Conservation (phyloP, 2,113 vertebrate species). For the Corythornis vintsioides region DNA sequence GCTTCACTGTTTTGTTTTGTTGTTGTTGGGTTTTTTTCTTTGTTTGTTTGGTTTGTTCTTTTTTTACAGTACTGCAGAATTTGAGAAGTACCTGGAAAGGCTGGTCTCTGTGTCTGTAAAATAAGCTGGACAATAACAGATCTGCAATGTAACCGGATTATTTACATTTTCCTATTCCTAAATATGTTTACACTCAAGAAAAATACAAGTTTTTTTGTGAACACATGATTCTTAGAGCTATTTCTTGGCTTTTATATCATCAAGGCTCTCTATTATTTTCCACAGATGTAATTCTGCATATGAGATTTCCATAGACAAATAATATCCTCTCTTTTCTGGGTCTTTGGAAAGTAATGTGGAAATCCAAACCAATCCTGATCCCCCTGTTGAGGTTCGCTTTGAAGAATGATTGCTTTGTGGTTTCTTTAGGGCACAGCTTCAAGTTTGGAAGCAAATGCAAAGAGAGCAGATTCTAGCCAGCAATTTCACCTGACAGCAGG, state of each 20-base stretch:
- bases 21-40: too few species aligned
- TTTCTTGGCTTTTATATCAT: constrained; percentile 3
- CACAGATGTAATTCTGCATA: not conserved
- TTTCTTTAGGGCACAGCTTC: constrained; percentile 24
- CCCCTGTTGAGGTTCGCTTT: not conserved
- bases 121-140: not conserved
- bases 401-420: constrained; percentile 35
- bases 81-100: not conserved
- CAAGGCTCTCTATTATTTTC: constrained; percentile 8
- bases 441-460: constrained; percentile 35
- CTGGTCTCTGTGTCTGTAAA: not conserved
- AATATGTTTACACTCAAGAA: not conserved
- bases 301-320: not conserved
- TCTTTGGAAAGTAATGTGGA: not conserved
- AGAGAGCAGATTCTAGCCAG: not conserved
- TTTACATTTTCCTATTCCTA: not conserved
- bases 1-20: not conserved
- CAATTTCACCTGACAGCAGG: constrained; percentile 20
- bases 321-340: constrained; percentile 19
- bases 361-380: not conserved
- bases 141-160: not conserved
- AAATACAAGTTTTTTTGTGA: not conserved
- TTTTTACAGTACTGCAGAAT: not conserved
- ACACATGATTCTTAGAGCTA: not conserved
- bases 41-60: not conserved